phyloP scores from a whole-genome alignment of 2,888 invertebrate species.

The Holacanthella duospinosa region DNA sequence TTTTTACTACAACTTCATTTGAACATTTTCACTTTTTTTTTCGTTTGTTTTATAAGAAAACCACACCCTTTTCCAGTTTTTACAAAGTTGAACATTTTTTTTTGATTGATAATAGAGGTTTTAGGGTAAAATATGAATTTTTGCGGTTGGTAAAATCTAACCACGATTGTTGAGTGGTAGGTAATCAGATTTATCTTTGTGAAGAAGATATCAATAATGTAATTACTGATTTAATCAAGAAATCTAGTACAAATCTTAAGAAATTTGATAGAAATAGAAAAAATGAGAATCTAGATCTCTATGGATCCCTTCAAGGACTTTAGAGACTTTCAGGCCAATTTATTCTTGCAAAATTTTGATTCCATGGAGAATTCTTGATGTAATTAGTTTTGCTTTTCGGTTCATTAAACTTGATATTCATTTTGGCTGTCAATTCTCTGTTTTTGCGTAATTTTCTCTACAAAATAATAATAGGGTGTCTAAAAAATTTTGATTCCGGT shows the following conservation, averaged over 20 bases:
- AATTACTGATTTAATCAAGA: not conserved
- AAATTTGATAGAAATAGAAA: not conserved
- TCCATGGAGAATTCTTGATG: slow-evolving; percentile 15
- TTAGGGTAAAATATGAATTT: not conserved
- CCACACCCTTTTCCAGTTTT: not conserved
- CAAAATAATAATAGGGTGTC: no score
- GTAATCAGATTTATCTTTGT: no score
- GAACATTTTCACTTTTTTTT: not conserved
- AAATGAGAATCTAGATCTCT: no score
- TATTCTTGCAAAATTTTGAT: not conserved
- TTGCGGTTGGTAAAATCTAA: not conserved
- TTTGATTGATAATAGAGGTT: not conserved
- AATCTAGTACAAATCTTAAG: not conserved
- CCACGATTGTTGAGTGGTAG: not conserved
- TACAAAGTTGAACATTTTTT: not conserved
- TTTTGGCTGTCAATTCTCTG: no score
- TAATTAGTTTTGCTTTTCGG: slow-evolving; percentile 34
- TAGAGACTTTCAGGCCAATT: not conserved
- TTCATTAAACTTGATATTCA: slow-evolving; percentile 34
- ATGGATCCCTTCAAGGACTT: not conserved
- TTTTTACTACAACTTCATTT: not conserved
- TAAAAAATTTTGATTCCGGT: no score
- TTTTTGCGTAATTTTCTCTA: no score
- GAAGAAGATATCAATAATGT: not conserved
- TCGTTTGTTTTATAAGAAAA: no score